Conservation (phyloP, 2,888 invertebrate genomes). For the Rhopalosiphum nymphaeae region DNA sequence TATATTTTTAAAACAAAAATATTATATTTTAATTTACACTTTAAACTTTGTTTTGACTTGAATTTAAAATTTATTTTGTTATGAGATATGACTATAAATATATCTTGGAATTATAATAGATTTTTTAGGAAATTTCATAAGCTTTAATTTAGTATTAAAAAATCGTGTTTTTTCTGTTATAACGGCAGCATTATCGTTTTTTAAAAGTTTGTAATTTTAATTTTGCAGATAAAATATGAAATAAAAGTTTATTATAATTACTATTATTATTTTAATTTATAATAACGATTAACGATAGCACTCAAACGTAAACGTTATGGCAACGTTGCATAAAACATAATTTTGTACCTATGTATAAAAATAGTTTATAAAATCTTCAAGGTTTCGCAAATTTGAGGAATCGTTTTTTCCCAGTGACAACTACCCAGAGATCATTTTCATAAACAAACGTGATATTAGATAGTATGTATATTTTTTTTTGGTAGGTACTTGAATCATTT, state of each 20-base stretch:
- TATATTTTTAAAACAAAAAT: not conserved
- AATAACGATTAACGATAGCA: not conserved
- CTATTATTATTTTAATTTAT: not conserved
- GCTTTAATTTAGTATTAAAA: not conserved
- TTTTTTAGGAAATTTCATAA: not conserved
- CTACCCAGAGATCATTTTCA: not conserved
- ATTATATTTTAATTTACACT: not conserved
- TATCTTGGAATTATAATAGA: not conserved
- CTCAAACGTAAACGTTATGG: not conserved
- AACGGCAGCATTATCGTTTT: not conserved
- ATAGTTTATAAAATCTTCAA: not conserved
- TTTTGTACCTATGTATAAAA: not conserved
- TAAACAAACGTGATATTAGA: not conserved
- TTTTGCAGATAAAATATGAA: not conserved
- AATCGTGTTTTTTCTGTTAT: not conserved
- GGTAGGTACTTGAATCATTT: not conserved
- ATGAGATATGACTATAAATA: too few relatives aligned
- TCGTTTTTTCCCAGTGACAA: not conserved
- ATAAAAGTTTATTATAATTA: not conserved
- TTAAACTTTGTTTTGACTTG: not conserved
- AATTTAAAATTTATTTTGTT: too few relatives aligned
- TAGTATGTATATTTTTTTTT: not conserved
- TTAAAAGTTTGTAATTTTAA: not conserved
- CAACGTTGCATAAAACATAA: not conserved
- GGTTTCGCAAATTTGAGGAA: not conserved